Evolutionary conservation across 2,113 vertebrate species (phyloP).

Genomic region (Phoxinus phoxinus): DNA sequence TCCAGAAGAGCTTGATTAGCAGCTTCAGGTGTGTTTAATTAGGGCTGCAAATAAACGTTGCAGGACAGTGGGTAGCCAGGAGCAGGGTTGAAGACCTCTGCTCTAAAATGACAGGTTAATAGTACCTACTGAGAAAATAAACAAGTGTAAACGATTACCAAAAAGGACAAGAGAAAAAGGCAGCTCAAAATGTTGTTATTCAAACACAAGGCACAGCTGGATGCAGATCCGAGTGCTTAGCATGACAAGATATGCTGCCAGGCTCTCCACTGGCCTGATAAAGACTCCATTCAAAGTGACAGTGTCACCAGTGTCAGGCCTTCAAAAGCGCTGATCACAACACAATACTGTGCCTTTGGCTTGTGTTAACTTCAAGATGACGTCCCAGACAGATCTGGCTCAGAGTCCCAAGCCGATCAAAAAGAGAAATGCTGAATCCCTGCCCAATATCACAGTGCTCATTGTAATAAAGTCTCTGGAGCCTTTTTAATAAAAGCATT

Average conservation of each 20-base stretch:
- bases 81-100: not conserved
- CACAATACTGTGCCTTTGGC: slow-evolving; percentile 35
- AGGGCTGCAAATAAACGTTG: too few species aligned
- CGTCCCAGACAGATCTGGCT: slow-evolving; percentile 13
- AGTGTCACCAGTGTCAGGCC: slow-evolving; percentile 42
- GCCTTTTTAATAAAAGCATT: not conserved
- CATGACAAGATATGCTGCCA: not conserved
- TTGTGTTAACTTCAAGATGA: slow-evolving; percentile 6
- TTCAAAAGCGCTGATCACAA: slow-evolving; percentile 44
- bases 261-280: slow-evolving; percentile 38
- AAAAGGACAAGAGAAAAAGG: not conserved
- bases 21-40: too few species aligned
- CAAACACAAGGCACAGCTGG: slow-evolving; percentile 5
- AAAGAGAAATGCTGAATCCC: slow-evolving; percentile 21
- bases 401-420: not conserved
- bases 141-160: not conserved
- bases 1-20: too few species aligned
- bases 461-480: not conserved
- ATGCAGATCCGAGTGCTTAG: slow-evolving; percentile 6
- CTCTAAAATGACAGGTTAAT: not conserved
- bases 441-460: not conserved
- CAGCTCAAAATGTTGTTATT: not conserved
- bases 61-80: too few species aligned
- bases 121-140: not conserved
- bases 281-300: slow-evolving; percentile 54